Percentiles rank a stretch among this genome's conserved stretches.
Evolutionary conservation across 2,113 vertebrate genomes (phyloP).

Genomic region (Xenotilapia flavipinnis): DNA sequence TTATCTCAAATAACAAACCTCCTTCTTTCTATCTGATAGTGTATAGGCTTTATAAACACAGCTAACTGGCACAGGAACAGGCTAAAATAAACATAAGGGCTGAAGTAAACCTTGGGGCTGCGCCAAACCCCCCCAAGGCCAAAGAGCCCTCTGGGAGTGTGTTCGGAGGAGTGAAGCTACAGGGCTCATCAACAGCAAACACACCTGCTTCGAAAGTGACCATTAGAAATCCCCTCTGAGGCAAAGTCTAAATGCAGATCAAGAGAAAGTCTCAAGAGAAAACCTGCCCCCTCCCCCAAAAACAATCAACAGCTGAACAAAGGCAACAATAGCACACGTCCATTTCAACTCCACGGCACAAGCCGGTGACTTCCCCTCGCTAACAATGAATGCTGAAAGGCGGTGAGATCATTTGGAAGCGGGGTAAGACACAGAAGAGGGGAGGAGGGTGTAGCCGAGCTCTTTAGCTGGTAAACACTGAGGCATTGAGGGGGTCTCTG

Average conservation of each 20-base stretch:
- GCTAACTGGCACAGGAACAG: background rate
- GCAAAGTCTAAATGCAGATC: background rate
- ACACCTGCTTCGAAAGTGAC: constrained; percentile 11
- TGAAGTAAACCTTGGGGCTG: background rate
- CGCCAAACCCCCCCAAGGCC: background rate
- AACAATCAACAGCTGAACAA: constrained; percentile 36
- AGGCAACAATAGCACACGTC: background rate
- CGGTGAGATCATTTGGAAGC: constrained; percentile 4
- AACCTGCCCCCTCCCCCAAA: background rate
- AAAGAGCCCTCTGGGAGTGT: background rate
- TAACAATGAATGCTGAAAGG: constrained; percentile 32
- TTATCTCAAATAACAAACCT: background rate
- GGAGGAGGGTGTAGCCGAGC: background rate
- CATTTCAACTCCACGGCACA: constrained; percentile 24
- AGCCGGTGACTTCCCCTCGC: constrained; percentile 32
- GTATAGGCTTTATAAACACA: background rate
- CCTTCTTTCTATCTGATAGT: background rate
- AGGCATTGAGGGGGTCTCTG: background rate
- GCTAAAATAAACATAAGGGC: background rate
- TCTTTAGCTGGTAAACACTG: background rate
- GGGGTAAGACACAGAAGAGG: background rate
- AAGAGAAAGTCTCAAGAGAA: constrained; percentile 22
- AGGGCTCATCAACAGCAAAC: background rate
- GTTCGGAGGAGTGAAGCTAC: background rate
- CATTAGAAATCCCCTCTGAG: background rate